Evolutionary conservation across 2,888 invertebrate genomes (phyloP), one percentile per base, ranked within the genome.

Genomic region (Hirudinaria manillensis): DNA sequence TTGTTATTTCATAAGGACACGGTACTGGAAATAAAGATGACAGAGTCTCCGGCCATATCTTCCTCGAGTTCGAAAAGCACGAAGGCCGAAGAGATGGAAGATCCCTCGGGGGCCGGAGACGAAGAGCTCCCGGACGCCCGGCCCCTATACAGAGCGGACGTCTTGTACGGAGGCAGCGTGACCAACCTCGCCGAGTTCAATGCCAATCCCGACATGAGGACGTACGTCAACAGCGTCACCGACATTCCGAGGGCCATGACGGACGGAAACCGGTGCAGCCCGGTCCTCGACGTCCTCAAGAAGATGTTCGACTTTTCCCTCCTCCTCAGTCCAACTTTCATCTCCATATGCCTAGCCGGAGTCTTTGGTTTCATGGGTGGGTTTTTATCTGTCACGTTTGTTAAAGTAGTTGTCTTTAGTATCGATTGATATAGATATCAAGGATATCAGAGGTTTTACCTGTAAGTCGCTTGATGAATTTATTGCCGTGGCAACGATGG

Each of bases 151-250:
- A 89, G 95, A 74, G 94, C 95, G 83, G 98, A 98, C 86, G 96
- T 98, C 82, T 97, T 98, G 88, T 97, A 97, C 87, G 94, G 94
- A 1, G 97, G 98, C 38, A 95, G 95, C 70, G 92, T 98, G 34
- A 89, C 91, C 78, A 93, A 97, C 86, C 88, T 98, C 81, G 93
- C 82, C 7, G 82, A 83, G 86, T 97, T 91, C 87, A 77, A 75
- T 21, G 72, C 71, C 29, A 72, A 66, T 51, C 38, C 92, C 83
- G 93, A 93, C 0, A 87, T 94, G 67, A 90, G 91, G 75, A 91
- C 92, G 78, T 95, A 94, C 85, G 89, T 94, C 74, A 92, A 93
- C 84, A 94, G 93, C 72, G 92, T 94, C 65, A 88, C 94, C 61
- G 93, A 80, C 67, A 79, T 83, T n/a, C 83, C 93, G 0, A 21